A percentile compares a stretch with the other conserved stretches of the same genome.
Evolutionary conservation across 2,888 invertebrate species (phyloP).

Genomic region (Nomada goodeniana): DNA sequence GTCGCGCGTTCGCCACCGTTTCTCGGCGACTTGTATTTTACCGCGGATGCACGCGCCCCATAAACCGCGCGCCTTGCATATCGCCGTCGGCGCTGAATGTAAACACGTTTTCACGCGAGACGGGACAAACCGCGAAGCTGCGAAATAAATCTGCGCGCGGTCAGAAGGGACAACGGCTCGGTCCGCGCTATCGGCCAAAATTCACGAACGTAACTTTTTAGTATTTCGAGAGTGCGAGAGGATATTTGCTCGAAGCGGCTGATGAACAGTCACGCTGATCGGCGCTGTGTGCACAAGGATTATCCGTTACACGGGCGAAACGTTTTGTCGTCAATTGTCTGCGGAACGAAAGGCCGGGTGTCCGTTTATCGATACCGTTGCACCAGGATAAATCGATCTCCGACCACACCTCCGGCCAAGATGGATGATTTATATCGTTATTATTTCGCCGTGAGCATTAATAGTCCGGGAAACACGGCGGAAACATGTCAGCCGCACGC

Average conservation of each 20-base stretch:
- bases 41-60: slow-evolving; percentile 15
- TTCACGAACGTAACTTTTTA: slow-evolving; percentile 21
- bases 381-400: slow-evolving; percentile 56
- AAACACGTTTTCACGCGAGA: slow-evolving; percentile 50
- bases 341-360: neutral
- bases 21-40: slow-evolving; percentile 23
- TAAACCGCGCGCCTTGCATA: slow-evolving; percentile 37
- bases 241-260: too few relatives aligned
- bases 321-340: slow-evolving; percentile 2
- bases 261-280: neutral
- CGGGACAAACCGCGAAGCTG: neutral
- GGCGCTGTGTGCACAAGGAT: neutral
- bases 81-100: slow-evolving; percentile 54
- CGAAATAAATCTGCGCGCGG: slow-evolving; percentile 23
- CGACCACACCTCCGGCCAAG: slow-evolving; percentile 47
- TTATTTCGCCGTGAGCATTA: slow-evolving; percentile 78
- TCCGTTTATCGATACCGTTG: slow-evolving; percentile 51
- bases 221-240: neutral
- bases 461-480: slow-evolving; percentile 80
- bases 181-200: neutral
- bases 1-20: slow-evolving; percentile 4
- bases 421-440: slow-evolving; percentile 79
- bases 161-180: neutral
- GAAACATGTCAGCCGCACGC: slow-evolving; percentile 80
- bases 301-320: neutral